Conservation (phyloP, 1,140 invertebrate species). For the Pteromalus puparum region DNA sequence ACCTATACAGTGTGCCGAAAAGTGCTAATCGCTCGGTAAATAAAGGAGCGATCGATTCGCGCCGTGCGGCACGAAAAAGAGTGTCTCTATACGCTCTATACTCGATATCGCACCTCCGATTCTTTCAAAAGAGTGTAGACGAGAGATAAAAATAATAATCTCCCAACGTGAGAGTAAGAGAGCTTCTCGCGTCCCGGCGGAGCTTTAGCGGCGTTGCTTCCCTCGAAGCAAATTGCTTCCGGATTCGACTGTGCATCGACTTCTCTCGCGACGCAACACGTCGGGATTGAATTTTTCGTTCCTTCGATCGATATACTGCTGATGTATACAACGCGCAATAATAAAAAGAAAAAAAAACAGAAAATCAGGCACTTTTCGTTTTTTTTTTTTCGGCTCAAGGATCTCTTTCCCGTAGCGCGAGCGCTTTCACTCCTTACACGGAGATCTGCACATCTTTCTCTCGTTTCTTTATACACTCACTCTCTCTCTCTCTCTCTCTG, state of each 20-base stretch:
- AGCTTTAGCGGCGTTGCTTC: not conserved
- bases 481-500: not conserved
- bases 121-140: too few species aligned
- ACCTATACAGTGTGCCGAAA: not conserved
- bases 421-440: slow-evolving; percentile 34
- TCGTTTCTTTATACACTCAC: not conserved
- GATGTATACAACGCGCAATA: not conserved
- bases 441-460: not conserved
- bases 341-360: not conserved
- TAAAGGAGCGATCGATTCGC: slow-evolving; percentile 46
- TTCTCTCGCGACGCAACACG: not conserved
- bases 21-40: slow-evolving; percentile 38
- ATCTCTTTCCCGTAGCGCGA: slow-evolving; percentile 9
- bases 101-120: not conserved
- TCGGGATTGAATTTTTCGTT: slow-evolving; percentile 26
- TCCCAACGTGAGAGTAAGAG: not conserved
- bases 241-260: slow-evolving; percentile 38
- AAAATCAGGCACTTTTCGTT: not conserved
- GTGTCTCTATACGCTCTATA: not conserved
- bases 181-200: not conserved
- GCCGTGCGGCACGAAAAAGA: not conserved
- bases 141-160: too few species aligned
- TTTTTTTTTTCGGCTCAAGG: not conserved
- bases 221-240: slow-evolving; percentile 13
- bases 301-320: not conserved